Percentiles rank a stretch among this genome's conserved stretches.
phyloP scores from a whole-genome alignment of 2,797 vertebrate genomes.

The Cyprinodon diabolis region DNA sequence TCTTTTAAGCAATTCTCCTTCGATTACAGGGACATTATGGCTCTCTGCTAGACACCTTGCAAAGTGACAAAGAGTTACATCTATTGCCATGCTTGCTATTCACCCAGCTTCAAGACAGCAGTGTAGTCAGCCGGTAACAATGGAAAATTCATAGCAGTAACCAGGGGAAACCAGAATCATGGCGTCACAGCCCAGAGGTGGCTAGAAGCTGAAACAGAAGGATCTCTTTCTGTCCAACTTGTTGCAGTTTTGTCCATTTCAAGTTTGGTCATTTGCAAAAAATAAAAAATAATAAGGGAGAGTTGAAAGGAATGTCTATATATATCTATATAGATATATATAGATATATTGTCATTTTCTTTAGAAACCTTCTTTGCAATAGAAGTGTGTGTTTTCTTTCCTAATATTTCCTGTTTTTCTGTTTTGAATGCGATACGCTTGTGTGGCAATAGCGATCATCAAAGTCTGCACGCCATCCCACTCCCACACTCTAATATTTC shows the following conservation, averaged over 20 bases:
- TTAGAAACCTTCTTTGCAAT: constrained; percentile 33
- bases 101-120: constrained; percentile 82
- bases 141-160: constrained; percentile 88
- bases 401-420: constrained; percentile 21
- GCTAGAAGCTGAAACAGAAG: constrained; percentile 55
- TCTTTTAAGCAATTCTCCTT: constrained; percentile 84
- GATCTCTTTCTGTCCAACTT: constrained; percentile 56
- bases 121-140: constrained; percentile 84
- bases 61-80: constrained; percentile 88
- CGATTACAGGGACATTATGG: constrained; percentile 86
- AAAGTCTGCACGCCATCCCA: constrained; percentile 31
- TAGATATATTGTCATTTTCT: constrained; percentile 20
- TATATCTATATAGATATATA: too few species aligned
- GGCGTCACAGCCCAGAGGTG: constrained; percentile 80
- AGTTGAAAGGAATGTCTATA: background rate
- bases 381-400: constrained; percentile 2
- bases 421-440: constrained; percentile 26
- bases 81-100: constrained; percentile 85
- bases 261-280: constrained; percentile 14
- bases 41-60: constrained; percentile 86
- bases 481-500: constrained; percentile 55
- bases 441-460: constrained; percentile 49
- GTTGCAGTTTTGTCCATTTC: constrained; percentile 20
- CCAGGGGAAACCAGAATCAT: constrained; percentile 85
- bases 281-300: background rate